These are phyloP conservation scores for Phoeniculus purpureus DNA, from an alignment of 2,797 vertebrate genomes.

Conservation along the genomic window DNA sequence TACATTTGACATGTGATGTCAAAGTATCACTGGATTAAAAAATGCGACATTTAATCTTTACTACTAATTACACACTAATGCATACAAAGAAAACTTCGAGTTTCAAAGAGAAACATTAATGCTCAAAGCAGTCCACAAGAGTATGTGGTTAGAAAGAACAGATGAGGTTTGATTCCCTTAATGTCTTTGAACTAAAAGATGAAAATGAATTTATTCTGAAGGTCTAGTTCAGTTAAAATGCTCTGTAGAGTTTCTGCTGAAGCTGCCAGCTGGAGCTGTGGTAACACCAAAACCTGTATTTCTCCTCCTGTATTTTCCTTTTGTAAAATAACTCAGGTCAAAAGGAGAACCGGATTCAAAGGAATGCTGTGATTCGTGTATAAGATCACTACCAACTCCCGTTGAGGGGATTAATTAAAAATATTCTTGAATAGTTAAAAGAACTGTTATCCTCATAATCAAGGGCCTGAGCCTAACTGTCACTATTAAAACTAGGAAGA, in stretches of 20 bases:
- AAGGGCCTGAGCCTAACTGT: not conserved
- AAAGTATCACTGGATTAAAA: not conserved
- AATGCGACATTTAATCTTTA: not conserved
- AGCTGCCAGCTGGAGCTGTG: accelerated
- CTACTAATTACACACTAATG: not conserved
- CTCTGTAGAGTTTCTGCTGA: not conserved
- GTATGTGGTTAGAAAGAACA: not conserved
- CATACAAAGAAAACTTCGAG: not conserved
- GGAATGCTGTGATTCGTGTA: not conserved
- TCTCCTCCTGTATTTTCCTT: not conserved
- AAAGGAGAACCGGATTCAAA: not conserved
- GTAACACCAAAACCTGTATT: not conserved
- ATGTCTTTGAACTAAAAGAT: not conserved
- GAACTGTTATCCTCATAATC: accelerated
- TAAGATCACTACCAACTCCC: not conserved
- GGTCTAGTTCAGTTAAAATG: not conserved
- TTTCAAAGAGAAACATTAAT: not conserved
- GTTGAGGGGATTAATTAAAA: not conserved
- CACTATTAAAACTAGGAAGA: not conserved
- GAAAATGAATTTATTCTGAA: not conserved
- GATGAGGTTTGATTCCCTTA: not conserved
- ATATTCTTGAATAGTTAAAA: not conserved
- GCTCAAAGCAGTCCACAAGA: not conserved
- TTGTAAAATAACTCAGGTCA: not conserved
- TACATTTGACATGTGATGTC: not conserved